phyloP scores from a whole-genome alignment of 1,140 invertebrate genomes.

The Dreissena rostriformis region DNA sequence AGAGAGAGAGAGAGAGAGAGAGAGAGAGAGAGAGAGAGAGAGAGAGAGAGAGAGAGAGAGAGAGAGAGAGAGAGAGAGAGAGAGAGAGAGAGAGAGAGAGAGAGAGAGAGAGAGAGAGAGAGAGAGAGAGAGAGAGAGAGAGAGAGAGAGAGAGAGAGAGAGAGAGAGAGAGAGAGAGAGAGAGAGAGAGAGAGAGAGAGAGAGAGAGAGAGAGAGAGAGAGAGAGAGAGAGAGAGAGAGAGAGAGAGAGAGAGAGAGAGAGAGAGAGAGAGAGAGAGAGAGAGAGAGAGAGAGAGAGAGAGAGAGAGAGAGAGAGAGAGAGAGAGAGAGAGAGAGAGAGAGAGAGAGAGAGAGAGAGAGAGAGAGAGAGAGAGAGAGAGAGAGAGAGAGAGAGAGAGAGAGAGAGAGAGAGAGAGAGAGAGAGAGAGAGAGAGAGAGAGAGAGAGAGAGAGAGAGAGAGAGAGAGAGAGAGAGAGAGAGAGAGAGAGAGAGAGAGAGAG shows the following conservation, averaged over 20 bases:
- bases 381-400: constrained; percentile 7
- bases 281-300: constrained; percentile 7
- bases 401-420: constrained; percentile 7
- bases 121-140: constrained; percentile 7
- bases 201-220: constrained; percentile 7
- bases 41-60: constrained; percentile 7
- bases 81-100: constrained; percentile 7
- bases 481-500: constrained; percentile 7
- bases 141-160: constrained; percentile 7
- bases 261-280: constrained; percentile 7
- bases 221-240: constrained; percentile 7
- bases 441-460: constrained; percentile 7
- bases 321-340: constrained; percentile 7
- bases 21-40: constrained; percentile 7
- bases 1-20: constrained; percentile 7
- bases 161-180: constrained; percentile 7
- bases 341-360: constrained; percentile 7
- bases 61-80: constrained; percentile 7
- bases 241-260: constrained; percentile 7
- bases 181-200: constrained; percentile 7
- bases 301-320: constrained; percentile 7
- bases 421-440: constrained; percentile 7
- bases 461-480: constrained; percentile 7
- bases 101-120: constrained; percentile 7
- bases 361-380: constrained; percentile 7